A percentile compares a stretch with the other conserved stretches of the same genome.
Evolutionary conservation across 2,113 vertebrate species (phyloP).

Genomic region (Pampusana beccarii): DNA sequence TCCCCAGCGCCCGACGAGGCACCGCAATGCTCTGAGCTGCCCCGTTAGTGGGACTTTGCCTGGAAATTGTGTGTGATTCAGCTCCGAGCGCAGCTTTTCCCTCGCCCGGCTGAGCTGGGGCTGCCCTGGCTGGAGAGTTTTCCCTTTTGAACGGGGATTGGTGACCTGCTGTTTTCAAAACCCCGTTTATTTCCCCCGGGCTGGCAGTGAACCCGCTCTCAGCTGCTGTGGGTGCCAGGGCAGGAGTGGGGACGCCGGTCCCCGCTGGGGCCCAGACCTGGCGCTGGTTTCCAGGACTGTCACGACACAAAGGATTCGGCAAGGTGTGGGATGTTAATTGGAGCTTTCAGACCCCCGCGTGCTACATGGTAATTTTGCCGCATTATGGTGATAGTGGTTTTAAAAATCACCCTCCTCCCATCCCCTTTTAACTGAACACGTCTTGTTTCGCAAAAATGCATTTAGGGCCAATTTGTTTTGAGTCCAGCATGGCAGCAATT

Average conservation of each 20-base stretch:
- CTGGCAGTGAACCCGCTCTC: too few species aligned
- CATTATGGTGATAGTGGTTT: neutral
- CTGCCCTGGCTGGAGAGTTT: too few species aligned
- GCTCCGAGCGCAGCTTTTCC: neutral
- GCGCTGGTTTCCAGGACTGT: accelerated
- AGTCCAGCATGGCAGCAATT: neutral
- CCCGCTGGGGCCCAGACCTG: neutral
- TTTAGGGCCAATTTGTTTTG: neutral
- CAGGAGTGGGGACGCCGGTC: accelerated
- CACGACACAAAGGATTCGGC: neutral
- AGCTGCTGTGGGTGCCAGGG: neutral
- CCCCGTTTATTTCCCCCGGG: too few species aligned
- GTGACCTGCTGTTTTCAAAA: too few species aligned
- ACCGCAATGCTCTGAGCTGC: neutral
- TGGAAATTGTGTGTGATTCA: neutral
- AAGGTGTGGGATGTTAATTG: slow-evolving; percentile 28
- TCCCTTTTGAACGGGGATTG: too few species aligned
- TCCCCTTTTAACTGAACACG: neutral
- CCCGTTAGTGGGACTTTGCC: neutral
- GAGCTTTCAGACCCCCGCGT: neutral
- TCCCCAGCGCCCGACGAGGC: neutral
- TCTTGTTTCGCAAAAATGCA: neutral
- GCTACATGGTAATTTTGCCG: neutral
- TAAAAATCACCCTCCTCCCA: neutral
- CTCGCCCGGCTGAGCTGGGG: too few species aligned